Evolutionary conservation across 2,888 invertebrate species (phyloP), one percentile per base, ranked within the genome.

Genomic region (Poecilus cupreus): DNA sequence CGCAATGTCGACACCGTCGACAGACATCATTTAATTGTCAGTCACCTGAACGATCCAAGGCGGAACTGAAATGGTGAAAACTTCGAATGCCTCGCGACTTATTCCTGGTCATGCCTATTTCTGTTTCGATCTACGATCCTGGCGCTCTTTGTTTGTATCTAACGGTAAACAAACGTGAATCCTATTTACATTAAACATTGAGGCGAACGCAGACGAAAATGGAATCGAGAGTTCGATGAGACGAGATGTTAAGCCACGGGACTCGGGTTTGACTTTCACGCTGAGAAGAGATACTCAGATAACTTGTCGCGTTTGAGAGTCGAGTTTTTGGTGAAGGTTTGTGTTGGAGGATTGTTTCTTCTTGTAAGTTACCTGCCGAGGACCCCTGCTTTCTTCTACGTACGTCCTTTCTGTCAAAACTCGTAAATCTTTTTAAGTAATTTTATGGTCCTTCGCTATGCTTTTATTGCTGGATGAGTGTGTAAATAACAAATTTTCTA

Each of bases 161-260:
- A 72, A 72, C 72, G 72, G 24, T 72, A 72, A 72, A 72, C 72
- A 72, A 72, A 72, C 22, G 46, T 46, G 39, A 68, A 39, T 46
- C 24, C 43, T 72, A 72, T 72, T 72, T 72, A 72, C 72, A 46
- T 72, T 72, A 72, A 46, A 72, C 72, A 72, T 60, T 60, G 26
- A 26, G 26, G 51, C 18, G 11, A 2, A 43, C 16, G 51, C 13
- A 43, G 43, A 18, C 18, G 54, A 54, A 54, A 54, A 54, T 54
- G 54, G 54, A 54, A 11, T 43, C 11, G 13, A 43, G 13, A 13
- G n/a, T 22, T 13, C 60, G n/a, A 60, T 20, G 54, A 13, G 24
- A 60, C 20, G 13, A 11, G n/a, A 46, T 72, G 72, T 72, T 46
- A 13, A 18, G 10, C 72, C 72, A 43, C 72, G 32, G 43, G 72